phyloP scores from a whole-genome alignment of 30 jellyfish, hydroid and myxozoan genomes.

The Mastigias papua region DNA sequence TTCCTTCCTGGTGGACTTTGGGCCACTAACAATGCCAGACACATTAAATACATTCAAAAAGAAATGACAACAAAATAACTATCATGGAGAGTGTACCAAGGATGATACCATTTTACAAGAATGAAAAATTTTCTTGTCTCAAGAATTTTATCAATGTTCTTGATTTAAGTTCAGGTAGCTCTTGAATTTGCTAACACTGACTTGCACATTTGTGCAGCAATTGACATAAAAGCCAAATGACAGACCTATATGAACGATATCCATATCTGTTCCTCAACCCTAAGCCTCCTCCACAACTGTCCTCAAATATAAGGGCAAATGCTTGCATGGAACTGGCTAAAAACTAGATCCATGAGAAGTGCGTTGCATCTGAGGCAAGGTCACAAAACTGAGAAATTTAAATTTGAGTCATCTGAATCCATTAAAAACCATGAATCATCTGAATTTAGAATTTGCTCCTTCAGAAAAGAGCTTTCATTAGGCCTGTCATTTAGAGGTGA shows the following conservation, averaged over 20 bases:
- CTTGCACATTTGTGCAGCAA: neutral
- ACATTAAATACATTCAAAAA: too few species aligned
- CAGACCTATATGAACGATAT: neutral
- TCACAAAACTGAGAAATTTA: constrained; percentile 1
- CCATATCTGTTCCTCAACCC: constrained; percentile 9
- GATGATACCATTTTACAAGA: too few species aligned
- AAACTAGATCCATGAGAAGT: neutral
- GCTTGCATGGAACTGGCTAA: constrained; percentile 1
- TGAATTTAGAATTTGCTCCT: constrained; percentile 42
- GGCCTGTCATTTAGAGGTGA: constrained; percentile 34
- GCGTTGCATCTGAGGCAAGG: constrained; percentile 16
- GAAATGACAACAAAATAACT: too few species aligned
- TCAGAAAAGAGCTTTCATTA: constrained; percentile 31
- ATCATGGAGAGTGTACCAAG: too few species aligned
- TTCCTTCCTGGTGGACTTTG: too few species aligned
- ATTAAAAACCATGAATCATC: constrained; percentile 22
- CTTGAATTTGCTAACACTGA: neutral
- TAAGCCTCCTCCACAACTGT: neutral
- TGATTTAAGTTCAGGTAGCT: too few species aligned
- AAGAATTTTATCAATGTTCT: too few species aligned
- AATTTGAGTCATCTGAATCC: constrained; percentile 36
- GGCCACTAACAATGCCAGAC: too few species aligned
- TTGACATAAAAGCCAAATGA: neutral
- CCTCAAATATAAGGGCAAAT: neutral
- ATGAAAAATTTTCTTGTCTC: too few species aligned